A percentile compares a stretch with the other conserved stretches of the same genome.
Evolutionary conservation across 2,113 vertebrate genomes (phyloP).

Genomic region (Sinocyclocheilus anshuiensis): DNA sequence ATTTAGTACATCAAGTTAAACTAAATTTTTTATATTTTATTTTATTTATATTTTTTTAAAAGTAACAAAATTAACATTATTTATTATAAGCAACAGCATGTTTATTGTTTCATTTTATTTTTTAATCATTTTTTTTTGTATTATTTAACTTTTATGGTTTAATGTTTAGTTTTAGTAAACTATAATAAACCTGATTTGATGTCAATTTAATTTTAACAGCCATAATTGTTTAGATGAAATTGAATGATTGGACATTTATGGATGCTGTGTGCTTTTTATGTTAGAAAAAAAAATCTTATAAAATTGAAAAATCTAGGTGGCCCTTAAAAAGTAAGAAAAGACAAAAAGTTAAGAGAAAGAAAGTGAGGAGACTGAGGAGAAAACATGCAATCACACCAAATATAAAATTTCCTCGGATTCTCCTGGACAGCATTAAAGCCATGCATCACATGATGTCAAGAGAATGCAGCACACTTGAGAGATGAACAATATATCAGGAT

Average conservation of each 20-base stretch:
- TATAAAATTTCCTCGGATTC: neutral
- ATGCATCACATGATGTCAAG: neutral
- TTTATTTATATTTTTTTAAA: no score
- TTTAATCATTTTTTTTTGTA: no score
- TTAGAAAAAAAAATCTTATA: no score
- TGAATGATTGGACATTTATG: neutral
- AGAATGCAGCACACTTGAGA: slow-evolving; percentile 19
- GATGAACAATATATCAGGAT: neutral
- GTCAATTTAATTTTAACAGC: neutral
- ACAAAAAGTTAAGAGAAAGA: no score
- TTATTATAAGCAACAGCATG: neutral
- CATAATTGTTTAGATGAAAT: neutral
- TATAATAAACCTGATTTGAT: neutral
- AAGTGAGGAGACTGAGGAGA: neutral
- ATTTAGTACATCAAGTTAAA: neutral
- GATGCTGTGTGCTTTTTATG: neutral
- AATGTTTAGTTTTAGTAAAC: neutral
- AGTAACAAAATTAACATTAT: no score
- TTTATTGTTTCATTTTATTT: neutral
- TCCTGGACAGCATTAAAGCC: neutral
- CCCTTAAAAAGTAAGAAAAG: neutral
- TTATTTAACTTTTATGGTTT: no score
- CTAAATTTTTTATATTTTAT: no score
- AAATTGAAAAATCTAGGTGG: no score
- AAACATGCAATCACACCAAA: neutral